phyloP scores from a whole-genome alignment of 2,888 invertebrate genomes.

The Volucella inflata region DNA sequence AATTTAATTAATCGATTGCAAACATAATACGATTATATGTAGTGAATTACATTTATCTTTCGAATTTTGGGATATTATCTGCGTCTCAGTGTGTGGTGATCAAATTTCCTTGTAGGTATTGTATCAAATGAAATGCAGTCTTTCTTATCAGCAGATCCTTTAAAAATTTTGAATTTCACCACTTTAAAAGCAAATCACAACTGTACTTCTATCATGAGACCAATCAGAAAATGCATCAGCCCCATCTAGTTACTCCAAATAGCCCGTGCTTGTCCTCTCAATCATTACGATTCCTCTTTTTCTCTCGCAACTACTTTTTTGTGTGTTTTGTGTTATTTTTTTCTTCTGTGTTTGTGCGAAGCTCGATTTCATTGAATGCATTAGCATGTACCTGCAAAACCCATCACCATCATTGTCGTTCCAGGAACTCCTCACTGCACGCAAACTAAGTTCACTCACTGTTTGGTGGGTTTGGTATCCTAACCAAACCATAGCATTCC shows the following conservation, averaged over 20 bases:
- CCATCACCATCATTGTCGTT: constrained; percentile 52
- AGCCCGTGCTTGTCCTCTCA: constrained; percentile 42
- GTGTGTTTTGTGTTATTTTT: constrained; percentile 19
- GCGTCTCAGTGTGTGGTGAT: too few species aligned
- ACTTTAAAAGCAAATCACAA: too few species aligned
- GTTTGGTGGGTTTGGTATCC: constrained; percentile 73
- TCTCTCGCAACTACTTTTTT: constrained; percentile 14
- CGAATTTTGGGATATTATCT: too few species aligned
- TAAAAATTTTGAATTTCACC: too few species aligned
- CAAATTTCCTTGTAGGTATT: too few species aligned
- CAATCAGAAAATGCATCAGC: constrained; percentile 13
- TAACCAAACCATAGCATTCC: constrained; percentile 8
- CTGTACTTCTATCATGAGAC: too few species aligned
- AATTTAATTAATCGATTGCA: too few species aligned
- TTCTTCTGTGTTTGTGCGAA: constrained; percentile 46
- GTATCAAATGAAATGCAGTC: too few species aligned
- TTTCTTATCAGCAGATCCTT: too few species aligned
- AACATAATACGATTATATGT: too few species aligned
- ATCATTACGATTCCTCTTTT: constrained; percentile 53
- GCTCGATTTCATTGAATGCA: constrained; percentile 70
- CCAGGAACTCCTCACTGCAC: constrained; percentile 46
- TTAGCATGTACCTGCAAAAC: constrained; percentile 65
- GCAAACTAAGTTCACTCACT: constrained; percentile 63
- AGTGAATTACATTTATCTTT: too few species aligned
- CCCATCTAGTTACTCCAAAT: neutral